Conservation (phyloP, 2,888 invertebrate species). For the Lysandra bellargus region DNA sequence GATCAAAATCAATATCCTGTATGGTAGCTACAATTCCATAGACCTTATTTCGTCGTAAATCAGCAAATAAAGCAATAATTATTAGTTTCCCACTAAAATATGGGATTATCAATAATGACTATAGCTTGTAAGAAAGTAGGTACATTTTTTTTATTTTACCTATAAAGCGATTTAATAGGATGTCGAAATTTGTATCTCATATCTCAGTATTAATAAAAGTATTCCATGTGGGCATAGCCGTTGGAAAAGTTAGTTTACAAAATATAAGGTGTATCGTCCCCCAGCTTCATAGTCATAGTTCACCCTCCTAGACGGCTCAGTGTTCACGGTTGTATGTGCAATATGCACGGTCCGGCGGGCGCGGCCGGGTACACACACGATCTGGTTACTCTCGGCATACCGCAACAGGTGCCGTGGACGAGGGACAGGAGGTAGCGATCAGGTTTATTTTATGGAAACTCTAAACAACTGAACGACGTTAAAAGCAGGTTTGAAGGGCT, state of each 20-base stretch:
- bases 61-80: too few species aligned
- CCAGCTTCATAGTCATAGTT: not conserved
- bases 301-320: not conserved
- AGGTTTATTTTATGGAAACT: not conserved
- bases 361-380: conserved; percentile 39
- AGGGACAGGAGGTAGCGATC: conserved; percentile 5
- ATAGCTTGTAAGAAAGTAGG: too few species aligned
- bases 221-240: too few species aligned
- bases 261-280: not conserved
- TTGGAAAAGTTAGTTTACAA: not conserved
- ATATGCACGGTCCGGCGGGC: conserved; percentile 2
- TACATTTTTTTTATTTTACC: too few species aligned
- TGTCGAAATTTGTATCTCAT: too few species aligned
- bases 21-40: too few species aligned
- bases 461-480: not conserved
- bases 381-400: conserved; percentile 49
- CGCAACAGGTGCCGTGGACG: conserved; percentile 39
- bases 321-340: conserved; percentile 6
- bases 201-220: too few species aligned
- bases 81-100: too few species aligned
- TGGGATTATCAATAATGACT: too few species aligned
- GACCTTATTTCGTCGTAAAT: too few species aligned
- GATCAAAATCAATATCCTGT: too few species aligned
- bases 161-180: too few species aligned
- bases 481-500: not conserved